Base-by-base conservation (phyloP, 1,140 invertebrate species). In the Lordiphosa stackelbergi region DNA sequence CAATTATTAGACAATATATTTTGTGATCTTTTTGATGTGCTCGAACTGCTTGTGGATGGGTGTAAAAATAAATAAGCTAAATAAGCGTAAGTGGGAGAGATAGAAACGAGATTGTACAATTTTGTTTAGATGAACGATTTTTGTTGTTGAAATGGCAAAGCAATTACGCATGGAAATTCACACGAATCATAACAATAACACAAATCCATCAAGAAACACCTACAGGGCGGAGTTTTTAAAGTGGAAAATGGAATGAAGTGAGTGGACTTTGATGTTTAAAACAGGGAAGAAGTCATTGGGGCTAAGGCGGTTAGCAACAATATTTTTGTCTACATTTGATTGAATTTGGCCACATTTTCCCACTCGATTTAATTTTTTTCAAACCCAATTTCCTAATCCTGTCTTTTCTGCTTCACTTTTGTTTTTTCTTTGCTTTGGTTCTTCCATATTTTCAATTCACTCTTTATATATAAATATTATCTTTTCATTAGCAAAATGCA, bases 141-240 rank as follows among this genome's bases (percentile, higher is more conserved):
- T 43, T 35, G 28, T 31, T 31, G 28, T 31, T 7, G 28, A 31
- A 31, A 31, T 31, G 28, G 28, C 28, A 31, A 41, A 34, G 43
- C 68, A 66, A 77, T 83, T 83, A 69, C 68, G 66, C 62, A 68
- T 57, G 46, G 55, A 48, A 78, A 77, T 83, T 83, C 77, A 61
- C 59, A 61, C 66, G 77, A 83, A 83, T 83, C 77, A 84, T 83
- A 83, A 83, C 69, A 83, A 77, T 83, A 83, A 83, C 78, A 83
- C 42, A 36, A 62, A 75, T 81, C 75, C 71, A 64, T 75, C 75
- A 81, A 28, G 53, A 38, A 52, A 47, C 63, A 69, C 43, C 66
- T 5, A 11, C 4, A 5, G n/a, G 6, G 10, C n/a, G 19, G 22
- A 6, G 22, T 7, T 13, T 31, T 28, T 46, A 11, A 46, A 34